phyloP scores from a whole-genome alignment of 2,113 vertebrate species.

The zebrafish (Danio rerio) region GRCz12tu NC_133181.1:52840501-52841000 shows the following conservation, averaged over 20 bases:
- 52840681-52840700: constrained; percentile 4
- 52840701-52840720: constrained; percentile 19
- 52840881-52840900: background rate
- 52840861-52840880: background rate
- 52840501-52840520: too few species aligned
- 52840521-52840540: too few species aligned
- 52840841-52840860: background rate
- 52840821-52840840: background rate
- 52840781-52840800: background rate
- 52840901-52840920: background rate
- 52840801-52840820: background rate
- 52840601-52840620: background rate
- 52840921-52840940: background rate
- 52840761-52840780: constrained; percentile 1
- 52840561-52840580: too few species aligned
- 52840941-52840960: background rate
- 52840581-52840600: too few species aligned
- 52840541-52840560: too few species aligned
- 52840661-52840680: background rate
- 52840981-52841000: too few species aligned
- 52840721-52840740: constrained; percentile 25
- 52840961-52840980: too few species aligned
- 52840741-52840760: constrained; percentile 18
- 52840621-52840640: background rate
- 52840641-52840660: background rate